Conservation (phyloP, 2,797 vertebrate genomes). For the Rhincodon typus region DNA sequence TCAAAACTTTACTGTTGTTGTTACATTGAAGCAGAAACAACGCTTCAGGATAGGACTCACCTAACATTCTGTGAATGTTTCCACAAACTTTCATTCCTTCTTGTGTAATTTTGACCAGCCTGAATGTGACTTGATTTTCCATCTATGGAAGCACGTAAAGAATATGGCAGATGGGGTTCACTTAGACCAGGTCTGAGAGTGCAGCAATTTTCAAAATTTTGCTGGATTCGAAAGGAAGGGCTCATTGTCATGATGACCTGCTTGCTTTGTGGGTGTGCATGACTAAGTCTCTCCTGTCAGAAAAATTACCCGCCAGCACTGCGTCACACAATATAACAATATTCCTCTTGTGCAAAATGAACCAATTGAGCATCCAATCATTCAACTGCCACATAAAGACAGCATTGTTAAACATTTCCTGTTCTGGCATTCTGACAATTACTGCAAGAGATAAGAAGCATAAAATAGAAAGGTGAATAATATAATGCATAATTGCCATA, state of each 20-base stretch:
- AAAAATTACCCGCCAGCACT: not conserved
- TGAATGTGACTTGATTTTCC: not conserved
- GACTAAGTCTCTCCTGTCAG: not conserved
- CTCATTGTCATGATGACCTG: not conserved
- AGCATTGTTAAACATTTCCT: conserved; percentile 28
- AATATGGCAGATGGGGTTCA: not conserved
- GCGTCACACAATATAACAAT: not conserved
- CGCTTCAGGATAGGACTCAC: not conserved
- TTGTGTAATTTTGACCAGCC: not conserved
- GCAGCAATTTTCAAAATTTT: not conserved
- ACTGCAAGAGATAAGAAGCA: not conserved
- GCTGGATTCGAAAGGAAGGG: not conserved
- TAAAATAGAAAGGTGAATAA: conserved; percentile 13
- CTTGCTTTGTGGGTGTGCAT: not conserved
- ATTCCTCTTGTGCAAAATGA: not conserved
- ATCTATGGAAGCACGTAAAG: not conserved
- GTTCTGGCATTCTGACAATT: not conserved
- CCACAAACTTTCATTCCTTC: not conserved
- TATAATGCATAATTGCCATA: not conserved
- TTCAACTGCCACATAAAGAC: not conserved
- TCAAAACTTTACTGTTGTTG: not conserved
- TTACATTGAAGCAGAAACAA: not conserved
- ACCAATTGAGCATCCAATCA: not conserved
- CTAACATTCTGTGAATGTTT: not conserved
- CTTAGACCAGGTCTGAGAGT: not conserved